Conservation (phyloP, 2,113 vertebrate species). For the Puma concolor region DNA sequence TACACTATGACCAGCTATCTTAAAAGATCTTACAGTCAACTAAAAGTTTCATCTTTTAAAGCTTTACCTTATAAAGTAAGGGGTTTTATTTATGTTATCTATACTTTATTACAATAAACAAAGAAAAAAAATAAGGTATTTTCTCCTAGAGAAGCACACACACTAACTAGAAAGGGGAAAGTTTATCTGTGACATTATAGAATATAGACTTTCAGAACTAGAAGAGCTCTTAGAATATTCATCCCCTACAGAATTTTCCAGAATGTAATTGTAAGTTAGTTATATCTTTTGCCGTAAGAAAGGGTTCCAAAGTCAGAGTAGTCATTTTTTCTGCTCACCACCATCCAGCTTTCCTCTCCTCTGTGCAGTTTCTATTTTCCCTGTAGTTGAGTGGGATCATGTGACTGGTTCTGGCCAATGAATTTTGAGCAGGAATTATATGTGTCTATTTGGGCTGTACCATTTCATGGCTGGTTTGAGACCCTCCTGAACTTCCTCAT, state of each 20-base stretch:
- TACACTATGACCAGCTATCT: background rate
- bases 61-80: background rate
- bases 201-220: background rate
- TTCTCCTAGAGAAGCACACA: background rate
- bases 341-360: background rate
- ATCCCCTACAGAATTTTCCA: background rate
- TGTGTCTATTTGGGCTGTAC: background rate
- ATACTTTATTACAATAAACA: background rate
- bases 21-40: background rate
- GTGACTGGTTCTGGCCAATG: background rate
- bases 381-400: background rate
- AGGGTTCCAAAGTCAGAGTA: background rate
- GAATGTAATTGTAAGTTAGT: background rate
- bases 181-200: background rate
- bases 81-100: background rate
- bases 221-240: background rate
- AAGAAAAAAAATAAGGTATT: background rate
- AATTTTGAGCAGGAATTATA: background rate
- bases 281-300: background rate
- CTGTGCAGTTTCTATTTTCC: background rate
- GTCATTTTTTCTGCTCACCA: background rate
- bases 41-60: background rate
- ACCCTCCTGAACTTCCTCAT: background rate
- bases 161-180: background rate
- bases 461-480: background rate